Evolutionary conservation across 2,888 invertebrate genomes (phyloP).

Genomic region (Drosophila yooni): DNA sequence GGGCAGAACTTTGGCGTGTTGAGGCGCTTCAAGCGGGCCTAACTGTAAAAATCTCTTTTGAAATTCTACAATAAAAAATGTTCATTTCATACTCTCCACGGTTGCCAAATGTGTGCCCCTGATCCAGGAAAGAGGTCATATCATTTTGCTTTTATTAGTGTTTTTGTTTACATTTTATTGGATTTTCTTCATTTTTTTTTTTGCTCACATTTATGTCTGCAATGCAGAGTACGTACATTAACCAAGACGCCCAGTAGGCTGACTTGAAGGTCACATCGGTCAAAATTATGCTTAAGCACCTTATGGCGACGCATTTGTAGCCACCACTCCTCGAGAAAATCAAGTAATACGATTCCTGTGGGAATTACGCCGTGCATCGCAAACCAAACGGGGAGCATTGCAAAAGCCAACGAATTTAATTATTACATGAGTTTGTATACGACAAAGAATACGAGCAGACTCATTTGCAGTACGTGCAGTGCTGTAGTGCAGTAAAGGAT

Average conservation of each 20-base stretch:
- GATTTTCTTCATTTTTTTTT: constrained; percentile 24
- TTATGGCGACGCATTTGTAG: constrained; percentile 40
- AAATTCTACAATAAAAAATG: constrained; percentile 68
- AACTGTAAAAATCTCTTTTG: constrained; percentile 58
- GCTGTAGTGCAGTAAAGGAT: constrained; percentile 6
- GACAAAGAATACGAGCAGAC: constrained; percentile 18
- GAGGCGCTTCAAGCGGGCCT: constrained; percentile 10
- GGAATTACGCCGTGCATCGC: constrained; percentile 16
- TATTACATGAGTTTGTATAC: constrained; percentile 15
- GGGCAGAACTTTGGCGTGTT: constrained; percentile 12
- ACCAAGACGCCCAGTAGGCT: constrained; percentile 40
- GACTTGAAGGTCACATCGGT: constrained; percentile 63
- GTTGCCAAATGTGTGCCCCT: constrained; percentile 16
- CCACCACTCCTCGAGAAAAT: constrained; percentile 15
- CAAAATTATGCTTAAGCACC: constrained; percentile 59
- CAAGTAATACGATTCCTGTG: constrained; percentile 25
- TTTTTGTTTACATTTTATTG: constrained; percentile 70
- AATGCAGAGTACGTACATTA: constrained; percentile 49
- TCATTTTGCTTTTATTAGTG: constrained; percentile 69
- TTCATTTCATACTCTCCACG: constrained; percentile 43
- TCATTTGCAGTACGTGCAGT: background rate
- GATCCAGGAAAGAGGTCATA: constrained; percentile 63
- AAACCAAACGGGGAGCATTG: constrained; percentile 12
- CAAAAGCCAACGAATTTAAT: constrained; percentile 14
- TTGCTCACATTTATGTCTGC: constrained; percentile 58